Conservation (phyloP, 2,888 invertebrate species). For the Agonopterix heracliana region DNA sequence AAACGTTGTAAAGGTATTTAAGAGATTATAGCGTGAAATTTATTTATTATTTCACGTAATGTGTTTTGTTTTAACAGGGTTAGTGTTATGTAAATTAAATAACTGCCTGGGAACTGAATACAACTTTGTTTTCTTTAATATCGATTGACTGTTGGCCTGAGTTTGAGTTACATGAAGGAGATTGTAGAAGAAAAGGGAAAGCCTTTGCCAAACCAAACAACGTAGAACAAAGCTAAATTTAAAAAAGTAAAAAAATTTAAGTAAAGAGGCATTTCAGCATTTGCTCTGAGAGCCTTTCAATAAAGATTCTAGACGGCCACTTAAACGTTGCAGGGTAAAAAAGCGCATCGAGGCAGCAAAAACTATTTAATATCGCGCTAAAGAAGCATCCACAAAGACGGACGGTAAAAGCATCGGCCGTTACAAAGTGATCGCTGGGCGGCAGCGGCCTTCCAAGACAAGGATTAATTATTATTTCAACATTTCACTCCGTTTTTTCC, state of each 20-base stretch:
- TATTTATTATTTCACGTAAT: slow-evolving; percentile 38
- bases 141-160: too few species aligned
- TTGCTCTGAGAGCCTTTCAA: slow-evolving; percentile 21
- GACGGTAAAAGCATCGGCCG: slow-evolving; percentile 49
- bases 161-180: too few species aligned
- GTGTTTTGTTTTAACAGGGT: slow-evolving; percentile 38
- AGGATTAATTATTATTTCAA: slow-evolving; percentile 77
- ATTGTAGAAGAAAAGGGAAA: too few species aligned
- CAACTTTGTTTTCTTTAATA: too few species aligned
- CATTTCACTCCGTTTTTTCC: slow-evolving; percentile 66
- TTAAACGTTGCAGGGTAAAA: slow-evolving; percentile 38
- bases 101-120: slow-evolving; percentile 19
- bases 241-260: too few species aligned
- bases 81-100: slow-evolving; percentile 61
- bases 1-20: slow-evolving; percentile 36
- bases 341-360: slow-evolving; percentile 55
- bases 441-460: slow-evolving; percentile 21
- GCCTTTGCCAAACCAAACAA: too few species aligned
- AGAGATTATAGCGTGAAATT: slow-evolving; percentile 60
- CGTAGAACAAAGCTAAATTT: too few species aligned
- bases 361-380: slow-evolving; percentile 71
- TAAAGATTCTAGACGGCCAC: slow-evolving; percentile 30
- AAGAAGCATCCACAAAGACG: slow-evolving; percentile 55
- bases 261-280: background rate
- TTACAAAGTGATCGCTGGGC: slow-evolving; percentile 45